phyloP scores from a whole-genome alignment of 64 coral and sea anemone genomes.

The Stichodactyla helianthus region DNA sequence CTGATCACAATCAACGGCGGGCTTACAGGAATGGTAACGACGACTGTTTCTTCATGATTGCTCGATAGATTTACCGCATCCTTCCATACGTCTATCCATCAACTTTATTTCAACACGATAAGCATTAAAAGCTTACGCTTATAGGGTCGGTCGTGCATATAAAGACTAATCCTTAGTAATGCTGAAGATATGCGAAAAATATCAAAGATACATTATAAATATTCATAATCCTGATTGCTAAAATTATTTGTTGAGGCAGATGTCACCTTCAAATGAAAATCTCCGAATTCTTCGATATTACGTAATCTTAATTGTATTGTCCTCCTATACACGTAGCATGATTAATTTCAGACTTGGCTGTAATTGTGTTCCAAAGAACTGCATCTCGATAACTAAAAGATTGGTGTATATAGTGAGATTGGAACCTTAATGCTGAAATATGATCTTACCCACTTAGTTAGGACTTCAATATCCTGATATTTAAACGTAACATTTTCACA shows the following conservation, averaged over 20 bases:
- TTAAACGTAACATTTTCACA: no score
- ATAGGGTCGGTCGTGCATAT: no score
- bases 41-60: no score
- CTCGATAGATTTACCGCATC: not conserved
- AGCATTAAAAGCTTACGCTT: no score
- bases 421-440: not conserved
- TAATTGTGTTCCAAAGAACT: not conserved
- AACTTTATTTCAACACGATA: no score
- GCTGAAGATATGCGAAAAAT: not conserved
- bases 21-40: conserved; percentile 76
- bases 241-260: not conserved
- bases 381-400: not conserved
- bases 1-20: conserved; percentile 83
- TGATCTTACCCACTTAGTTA: not conserved
- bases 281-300: not conserved
- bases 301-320: not conserved
- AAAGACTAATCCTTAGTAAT: no score
- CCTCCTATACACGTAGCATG: not conserved
- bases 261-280: not conserved
- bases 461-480: not conserved
- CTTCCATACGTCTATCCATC: no score
- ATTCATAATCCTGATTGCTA: not conserved
- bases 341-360: not conserved
- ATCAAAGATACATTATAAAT: not conserved
- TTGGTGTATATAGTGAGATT: not conserved